Conservation (phyloP, 2,113 vertebrate species). For the Oryzias javanicus region DNA sequence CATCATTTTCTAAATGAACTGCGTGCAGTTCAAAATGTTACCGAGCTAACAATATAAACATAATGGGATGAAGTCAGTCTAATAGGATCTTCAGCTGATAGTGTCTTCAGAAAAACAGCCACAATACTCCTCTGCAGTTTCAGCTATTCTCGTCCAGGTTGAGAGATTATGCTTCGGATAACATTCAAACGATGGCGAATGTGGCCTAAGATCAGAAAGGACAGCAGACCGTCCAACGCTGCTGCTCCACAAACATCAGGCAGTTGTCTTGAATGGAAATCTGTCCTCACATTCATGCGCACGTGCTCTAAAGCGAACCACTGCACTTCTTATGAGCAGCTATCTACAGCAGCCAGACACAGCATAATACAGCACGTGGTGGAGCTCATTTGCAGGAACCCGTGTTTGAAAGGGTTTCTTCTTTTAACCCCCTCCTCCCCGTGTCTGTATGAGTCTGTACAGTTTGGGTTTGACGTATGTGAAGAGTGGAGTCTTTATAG, state of each 20-base stretch:
- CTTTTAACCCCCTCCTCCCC: not conserved
- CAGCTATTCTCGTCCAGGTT: not conserved
- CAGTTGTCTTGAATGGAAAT: slow-evolving; percentile 9
- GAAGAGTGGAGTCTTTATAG: slow-evolving; percentile 34
- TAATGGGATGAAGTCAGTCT: slow-evolving; percentile 19
- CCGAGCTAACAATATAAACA: slow-evolving; percentile 25
- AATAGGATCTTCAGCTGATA: slow-evolving; percentile 15
- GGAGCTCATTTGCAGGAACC: slow-evolving; percentile 9
- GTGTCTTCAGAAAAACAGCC: slow-evolving; percentile 29
- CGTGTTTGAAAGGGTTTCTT: not conserved
- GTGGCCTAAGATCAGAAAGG: not conserved
- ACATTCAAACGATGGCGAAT: slow-evolving; percentile 7
- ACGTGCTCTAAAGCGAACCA: slow-evolving; percentile 3
- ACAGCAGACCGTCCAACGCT: slow-evolving; percentile 7
- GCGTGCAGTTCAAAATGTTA: slow-evolving; percentile 34
- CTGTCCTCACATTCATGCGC: not conserved
- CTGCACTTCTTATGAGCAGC: slow-evolving; percentile 24
- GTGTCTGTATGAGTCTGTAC: slow-evolving; percentile 8
- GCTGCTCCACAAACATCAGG: slow-evolving; percentile 9
- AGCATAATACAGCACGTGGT: slow-evolving; percentile 33
- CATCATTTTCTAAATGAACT: slow-evolving; percentile 27
- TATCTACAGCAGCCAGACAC: slow-evolving; percentile 42
- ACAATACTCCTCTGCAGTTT: slow-evolving; percentile 10
- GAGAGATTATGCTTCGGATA: not conserved
- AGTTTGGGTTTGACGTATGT: slow-evolving; percentile 39